A percentile compares a stretch with the other conserved stretches of the same genome.
These are phyloP conservation scores for Numenius arquata DNA, from an alignment of 2,113 vertebrate genomes.

Conservation along the genomic window DNA sequence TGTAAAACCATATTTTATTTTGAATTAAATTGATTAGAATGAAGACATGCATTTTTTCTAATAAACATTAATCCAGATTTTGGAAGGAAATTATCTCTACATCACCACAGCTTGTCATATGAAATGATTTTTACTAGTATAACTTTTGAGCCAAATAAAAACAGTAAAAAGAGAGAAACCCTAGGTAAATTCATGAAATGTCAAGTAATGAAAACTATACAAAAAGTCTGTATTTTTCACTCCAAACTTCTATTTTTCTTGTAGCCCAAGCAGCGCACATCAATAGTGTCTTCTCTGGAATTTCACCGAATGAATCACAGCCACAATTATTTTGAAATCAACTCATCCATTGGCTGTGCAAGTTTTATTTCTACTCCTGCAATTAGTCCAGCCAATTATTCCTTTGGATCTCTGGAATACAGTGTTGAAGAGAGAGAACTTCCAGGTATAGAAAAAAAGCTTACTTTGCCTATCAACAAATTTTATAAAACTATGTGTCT, in stretches of 20 bases:
- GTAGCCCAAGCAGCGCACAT: constrained; percentile 94
- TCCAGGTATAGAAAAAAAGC: constrained; percentile 69
- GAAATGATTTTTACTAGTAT: neutral
- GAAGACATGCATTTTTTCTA: neutral
- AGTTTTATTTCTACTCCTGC: constrained; percentile 87
- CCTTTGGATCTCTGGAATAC: constrained; percentile 77
- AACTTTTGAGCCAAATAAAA: neutral
- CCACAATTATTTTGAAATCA: constrained; percentile 93
- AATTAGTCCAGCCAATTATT: constrained; percentile 84
- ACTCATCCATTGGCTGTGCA: constrained; percentile 86
- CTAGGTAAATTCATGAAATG: neutral
- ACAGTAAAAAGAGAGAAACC: neutral
- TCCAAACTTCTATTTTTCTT: constrained; percentile 40
- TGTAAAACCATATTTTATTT: neutral
- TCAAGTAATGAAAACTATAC: neutral
- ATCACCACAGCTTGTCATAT: neutral
- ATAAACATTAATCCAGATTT: neutral
- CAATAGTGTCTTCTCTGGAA: constrained; percentile 92
- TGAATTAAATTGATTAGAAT: constrained; percentile 44
- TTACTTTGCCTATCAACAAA: neutral
- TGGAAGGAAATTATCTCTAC: neutral
- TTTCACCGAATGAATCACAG: constrained; percentile 90
- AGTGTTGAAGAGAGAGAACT: constrained; percentile 78
- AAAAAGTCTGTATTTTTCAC: constrained; percentile 21
- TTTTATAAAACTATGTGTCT: neutral